Evolutionary conservation across 2,888 invertebrate species (phyloP).

Genomic region (Xanthostigma xanthostigma): DNA sequence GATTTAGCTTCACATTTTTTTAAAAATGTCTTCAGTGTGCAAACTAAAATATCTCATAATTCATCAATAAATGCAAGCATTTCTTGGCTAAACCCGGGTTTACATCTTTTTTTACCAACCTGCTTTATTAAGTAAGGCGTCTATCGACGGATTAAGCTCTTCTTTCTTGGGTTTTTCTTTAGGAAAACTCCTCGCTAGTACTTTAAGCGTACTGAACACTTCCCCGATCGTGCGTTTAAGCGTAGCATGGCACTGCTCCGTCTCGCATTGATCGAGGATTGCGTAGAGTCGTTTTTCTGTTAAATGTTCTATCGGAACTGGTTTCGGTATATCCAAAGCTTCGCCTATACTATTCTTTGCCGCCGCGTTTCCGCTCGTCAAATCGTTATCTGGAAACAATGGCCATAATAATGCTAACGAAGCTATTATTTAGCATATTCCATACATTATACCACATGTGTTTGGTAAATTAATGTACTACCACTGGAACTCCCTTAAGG

Average conservation of each 20-base stretch:
- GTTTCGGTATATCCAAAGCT: neutral
- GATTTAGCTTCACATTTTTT: no score
- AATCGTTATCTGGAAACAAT: constrained; percentile 4
- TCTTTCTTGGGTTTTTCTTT: constrained; percentile 28
- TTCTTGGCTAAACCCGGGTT: no score
- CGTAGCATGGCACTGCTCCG: constrained; percentile 49
- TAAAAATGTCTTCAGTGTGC: no score
- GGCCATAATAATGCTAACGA: no score
- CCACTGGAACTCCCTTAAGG: no score
- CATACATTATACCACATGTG: no score
- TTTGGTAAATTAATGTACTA: no score
- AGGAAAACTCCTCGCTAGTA: constrained; percentile 60
- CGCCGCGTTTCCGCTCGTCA: neutral
- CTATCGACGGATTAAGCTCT: constrained; percentile 30
- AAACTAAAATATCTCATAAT: neutral
- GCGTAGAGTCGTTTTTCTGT: constrained; percentile 62
- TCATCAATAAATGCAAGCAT: constrained; percentile 1
- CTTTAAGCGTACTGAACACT: constrained; percentile 55
- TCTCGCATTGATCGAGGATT: constrained; percentile 59
- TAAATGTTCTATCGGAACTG: constrained; percentile 25
- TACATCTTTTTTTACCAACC: constrained; percentile 19
- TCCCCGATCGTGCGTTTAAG: constrained; percentile 62
- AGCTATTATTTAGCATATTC: no score
- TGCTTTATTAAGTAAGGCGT: constrained; percentile 36
- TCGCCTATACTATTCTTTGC: neutral